A percentile compares a stretch with the other conserved stretches of the same genome.
Evolutionary conservation across 2,797 vertebrate species (phyloP).

Genomic region (Lepus townsendii): DNA sequence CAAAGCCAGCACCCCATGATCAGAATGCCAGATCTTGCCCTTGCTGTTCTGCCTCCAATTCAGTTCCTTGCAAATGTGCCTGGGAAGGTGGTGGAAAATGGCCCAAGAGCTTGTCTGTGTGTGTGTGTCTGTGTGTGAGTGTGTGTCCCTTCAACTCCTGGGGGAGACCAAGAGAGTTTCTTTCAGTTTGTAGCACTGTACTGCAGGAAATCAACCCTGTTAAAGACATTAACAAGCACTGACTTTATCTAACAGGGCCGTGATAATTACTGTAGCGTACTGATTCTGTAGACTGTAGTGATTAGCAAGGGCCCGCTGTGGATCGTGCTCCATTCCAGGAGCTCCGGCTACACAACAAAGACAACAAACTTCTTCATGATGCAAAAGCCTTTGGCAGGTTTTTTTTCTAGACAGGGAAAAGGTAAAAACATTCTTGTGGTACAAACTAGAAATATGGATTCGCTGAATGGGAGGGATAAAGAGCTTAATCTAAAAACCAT

Average conservation of each 20-base stretch:
- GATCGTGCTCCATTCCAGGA: not conserved
- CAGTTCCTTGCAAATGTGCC: no score
- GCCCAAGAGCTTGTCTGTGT: no score
- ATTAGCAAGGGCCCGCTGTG: not conserved
- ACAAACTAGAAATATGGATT: constrained; percentile 19
- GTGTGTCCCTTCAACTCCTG: no score
- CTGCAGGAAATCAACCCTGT: not conserved
- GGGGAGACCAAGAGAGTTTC: not conserved
- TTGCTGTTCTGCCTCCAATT: no score
- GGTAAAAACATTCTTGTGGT: constrained; percentile 25
- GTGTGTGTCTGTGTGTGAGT: no score
- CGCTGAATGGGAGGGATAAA: not conserved
- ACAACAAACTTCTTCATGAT: constrained; percentile 23
- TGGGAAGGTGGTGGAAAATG: no score
- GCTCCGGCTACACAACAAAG: not conserved
- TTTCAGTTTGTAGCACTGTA: not conserved
- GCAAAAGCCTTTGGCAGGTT: not conserved
- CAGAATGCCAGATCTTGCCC: no score
- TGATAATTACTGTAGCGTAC: constrained; percentile 1
- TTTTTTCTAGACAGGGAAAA: constrained; percentile 45
- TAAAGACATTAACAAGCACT: constrained; percentile 23
- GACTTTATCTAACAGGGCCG: not conserved
- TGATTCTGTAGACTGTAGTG: not conserved
- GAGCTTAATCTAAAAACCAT: constrained; percentile 19
- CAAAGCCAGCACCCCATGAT: no score